Conservation (phyloP, 2,888 invertebrate species). For the Mythimna vitellina region DNA sequence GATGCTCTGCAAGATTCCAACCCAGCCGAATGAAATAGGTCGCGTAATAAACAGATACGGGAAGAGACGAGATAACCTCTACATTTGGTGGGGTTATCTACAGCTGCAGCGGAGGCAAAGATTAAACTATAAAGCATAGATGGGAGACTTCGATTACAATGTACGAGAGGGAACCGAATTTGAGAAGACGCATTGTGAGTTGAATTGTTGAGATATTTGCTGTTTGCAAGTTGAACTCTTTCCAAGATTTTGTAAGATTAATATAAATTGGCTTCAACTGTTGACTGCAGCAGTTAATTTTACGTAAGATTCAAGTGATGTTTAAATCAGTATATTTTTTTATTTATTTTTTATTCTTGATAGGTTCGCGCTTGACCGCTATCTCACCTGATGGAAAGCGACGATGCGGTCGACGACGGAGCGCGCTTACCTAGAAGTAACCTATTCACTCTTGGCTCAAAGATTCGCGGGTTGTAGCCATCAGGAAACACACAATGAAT, state of each 20-base stretch:
- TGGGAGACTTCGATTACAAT: slow-evolving; percentile 51
- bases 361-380: no score
- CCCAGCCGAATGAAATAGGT: slow-evolving; percentile 78
- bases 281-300: slow-evolving; percentile 6
- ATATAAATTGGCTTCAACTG: slow-evolving; percentile 25
- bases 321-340: no score
- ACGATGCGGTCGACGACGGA: no score
- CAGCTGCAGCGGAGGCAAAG: slow-evolving; percentile 71
- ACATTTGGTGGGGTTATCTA: slow-evolving; percentile 88
- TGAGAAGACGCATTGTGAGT: slow-evolving; percentile 36
- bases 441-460: no score
- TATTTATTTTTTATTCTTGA: no score
- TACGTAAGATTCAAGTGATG: background rate
- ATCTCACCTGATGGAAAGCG: no score
- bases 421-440: no score
- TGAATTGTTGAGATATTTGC: slow-evolving; percentile 20
- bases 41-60: slow-evolving; percentile 79
- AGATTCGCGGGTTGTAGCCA: no score
- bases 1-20: slow-evolving; percentile 71
- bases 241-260: slow-evolving; percentile 49
- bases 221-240: slow-evolving; percentile 44
- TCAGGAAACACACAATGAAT: no score
- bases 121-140: slow-evolving; percentile 64
- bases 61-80: slow-evolving; percentile 83
- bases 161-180: slow-evolving; percentile 36